Conservation (phyloP, 2,797 vertebrate genomes). For the Bufotes viridis region DNA sequence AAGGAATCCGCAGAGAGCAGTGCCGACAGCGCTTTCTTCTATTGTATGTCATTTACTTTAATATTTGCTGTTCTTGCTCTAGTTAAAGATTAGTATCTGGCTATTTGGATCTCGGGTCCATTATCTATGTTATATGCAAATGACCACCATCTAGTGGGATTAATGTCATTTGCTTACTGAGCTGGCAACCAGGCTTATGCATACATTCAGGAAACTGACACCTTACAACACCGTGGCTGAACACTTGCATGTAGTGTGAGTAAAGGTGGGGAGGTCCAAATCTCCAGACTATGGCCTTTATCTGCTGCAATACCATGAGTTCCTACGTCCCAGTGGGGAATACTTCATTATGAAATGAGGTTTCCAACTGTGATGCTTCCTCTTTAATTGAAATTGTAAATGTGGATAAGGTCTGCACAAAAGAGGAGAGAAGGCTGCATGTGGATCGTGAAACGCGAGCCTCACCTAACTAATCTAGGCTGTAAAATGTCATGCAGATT, state of each 20-base stretch:
- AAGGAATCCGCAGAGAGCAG: too few species aligned
- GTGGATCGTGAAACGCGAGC: background rate
- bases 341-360: constrained; percentile 5
- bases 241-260: background rate
- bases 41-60: too few species aligned
- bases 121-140: too few species aligned
- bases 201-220: too few species aligned
- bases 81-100: too few species aligned
- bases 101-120: too few species aligned
- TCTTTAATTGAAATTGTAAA: constrained; percentile 18
- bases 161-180: too few species aligned
- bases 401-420: background rate
- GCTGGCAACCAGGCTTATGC: too few species aligned
- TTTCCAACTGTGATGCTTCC: constrained; percentile 1
- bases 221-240: background rate
- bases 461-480: background rate
- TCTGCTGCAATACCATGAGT: background rate
- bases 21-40: too few species aligned
- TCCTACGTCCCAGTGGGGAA: background rate
- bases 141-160: too few species aligned
- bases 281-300: background rate
- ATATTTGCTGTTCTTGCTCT: too few species aligned
- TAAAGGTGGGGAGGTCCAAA: background rate
- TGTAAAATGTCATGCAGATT: background rate
- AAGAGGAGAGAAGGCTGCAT: background rate